Percentiles rank a stretch among this genome's conserved stretches.
These are phyloP conservation scores for Apocrypta bakeri DNA, from an alignment of 1,140 invertebrate species.

Conservation along the genomic window DNA sequence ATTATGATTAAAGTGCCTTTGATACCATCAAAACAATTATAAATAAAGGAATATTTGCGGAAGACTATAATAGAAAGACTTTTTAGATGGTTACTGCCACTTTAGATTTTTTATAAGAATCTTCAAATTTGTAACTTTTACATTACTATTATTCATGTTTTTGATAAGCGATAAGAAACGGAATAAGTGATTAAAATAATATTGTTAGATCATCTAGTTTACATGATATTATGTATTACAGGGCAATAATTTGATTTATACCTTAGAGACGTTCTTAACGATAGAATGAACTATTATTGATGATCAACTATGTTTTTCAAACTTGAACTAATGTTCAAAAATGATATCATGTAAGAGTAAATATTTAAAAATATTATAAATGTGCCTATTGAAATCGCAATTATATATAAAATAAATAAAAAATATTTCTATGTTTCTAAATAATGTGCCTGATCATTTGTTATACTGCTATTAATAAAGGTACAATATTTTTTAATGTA, in stretches of 20 bases:
- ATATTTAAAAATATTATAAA: not conserved
- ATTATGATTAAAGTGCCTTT: conserved; percentile 37
- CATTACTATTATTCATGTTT: conserved; percentile 23
- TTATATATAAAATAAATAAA: conserved; percentile 27
- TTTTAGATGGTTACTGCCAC: conserved; percentile 29
- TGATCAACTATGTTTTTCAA: conserved; percentile 16
- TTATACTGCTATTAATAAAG: conserved; percentile 60
- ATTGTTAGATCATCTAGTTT: conserved; percentile 17
- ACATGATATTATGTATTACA: conserved; percentile 26
- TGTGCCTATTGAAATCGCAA: not conserved
- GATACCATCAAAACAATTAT: conserved; percentile 1
- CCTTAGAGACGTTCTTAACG: not conserved
- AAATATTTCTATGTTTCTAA: conserved; percentile 29
- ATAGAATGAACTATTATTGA: not conserved
- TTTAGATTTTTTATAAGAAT: conserved; percentile 33
- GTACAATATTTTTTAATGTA: conserved; percentile 63
- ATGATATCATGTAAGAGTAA: conserved; percentile 4
- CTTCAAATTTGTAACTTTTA: conserved; percentile 32
- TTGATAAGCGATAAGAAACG: not conserved
- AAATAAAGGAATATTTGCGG: not conserved
- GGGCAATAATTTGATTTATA: conserved; percentile 39
- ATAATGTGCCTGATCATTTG: conserved; percentile 33
- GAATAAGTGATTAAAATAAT: conserved; percentile 16
- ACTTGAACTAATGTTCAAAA: not conserved
- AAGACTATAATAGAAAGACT: conserved; percentile 37